Base-by-base conservation (phyloP, 2,797 vertebrate genomes). In the Falco cherrug region DNA sequence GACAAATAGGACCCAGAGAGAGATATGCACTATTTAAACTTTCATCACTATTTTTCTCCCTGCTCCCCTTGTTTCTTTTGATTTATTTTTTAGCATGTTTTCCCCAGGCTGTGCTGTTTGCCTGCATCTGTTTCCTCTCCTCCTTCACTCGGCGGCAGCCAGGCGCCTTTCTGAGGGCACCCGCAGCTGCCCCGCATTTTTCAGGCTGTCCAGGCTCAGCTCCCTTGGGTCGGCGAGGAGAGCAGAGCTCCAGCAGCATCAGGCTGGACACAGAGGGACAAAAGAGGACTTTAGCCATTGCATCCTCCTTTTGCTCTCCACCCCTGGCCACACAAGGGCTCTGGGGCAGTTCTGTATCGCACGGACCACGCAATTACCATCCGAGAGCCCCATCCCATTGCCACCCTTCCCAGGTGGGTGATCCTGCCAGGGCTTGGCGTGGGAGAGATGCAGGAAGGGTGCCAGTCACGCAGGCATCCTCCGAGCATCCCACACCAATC, bases 21-120 rank as follows among this genome's bases (percentile, higher is more conserved):
- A 84, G 76, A 76, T 95, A 93, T 84, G 90, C 90, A 13, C 93
- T 95, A 19, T 89, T 96, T 94, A 96, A 97, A 97, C 96, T 95
- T 95, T 65, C 87, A 93, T 92, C 29, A 21, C 81, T 89, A 29
- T 95, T 86, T 94, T 86, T 65, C 78, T 87, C 87, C 83, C 65
- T 60, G 74, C 63, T 78, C 74, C 65, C 87, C 90, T 89, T 68
- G 67, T 74, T 84, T 67, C 94, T 84, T 90, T 89, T 82, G 86
- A 93, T 86, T 73, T 93, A 95, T 97, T 92, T 93, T 94, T 96
- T 4, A 60, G n/a, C 13, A 29, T 74, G 63, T 78, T 92, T 84
- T 88, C 90, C 70, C 82, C 54, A 54, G 93, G 94, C 96, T 84
- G 75, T 28, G 68, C 84, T 59, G 63, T 69, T 96, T 0, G 10